Percentiles rank a stretch among this genome's conserved stretches.
These are phyloP conservation scores for Erythrocebus patas DNA, from an alignment of 2,113 vertebrate species.

Conservation along the genomic window DNA sequence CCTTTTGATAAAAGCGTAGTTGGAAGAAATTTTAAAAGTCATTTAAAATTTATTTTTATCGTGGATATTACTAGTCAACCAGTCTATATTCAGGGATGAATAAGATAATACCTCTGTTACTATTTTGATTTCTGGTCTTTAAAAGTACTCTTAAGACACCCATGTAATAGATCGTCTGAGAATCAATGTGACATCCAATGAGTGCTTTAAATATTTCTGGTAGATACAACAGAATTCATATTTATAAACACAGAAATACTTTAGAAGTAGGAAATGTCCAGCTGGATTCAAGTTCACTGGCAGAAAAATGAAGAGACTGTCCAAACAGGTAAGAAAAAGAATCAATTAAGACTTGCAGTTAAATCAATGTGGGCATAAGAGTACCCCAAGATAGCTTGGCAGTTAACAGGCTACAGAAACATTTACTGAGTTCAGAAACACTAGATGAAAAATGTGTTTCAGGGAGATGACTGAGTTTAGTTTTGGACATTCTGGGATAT, in stretches of 20 bases:
- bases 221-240: neutral
- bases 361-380: neutral
- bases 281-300: neutral
- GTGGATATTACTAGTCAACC: neutral
- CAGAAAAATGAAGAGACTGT: neutral
- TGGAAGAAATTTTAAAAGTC: slow-evolving; percentile 17
- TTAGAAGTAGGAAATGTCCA: neutral
- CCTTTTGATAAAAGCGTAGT: neutral
- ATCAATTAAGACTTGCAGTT: neutral
- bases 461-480: neutral
- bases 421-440: neutral
- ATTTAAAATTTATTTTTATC: slow-evolving; percentile 22
- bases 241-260: neutral
- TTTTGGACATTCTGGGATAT: neutral
- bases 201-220: neutral
- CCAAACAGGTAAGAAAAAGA: neutral
- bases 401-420: neutral
- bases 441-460: neutral
- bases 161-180: neutral
- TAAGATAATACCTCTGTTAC: neutral
- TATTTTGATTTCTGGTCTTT: neutral
- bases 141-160: neutral
- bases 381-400: neutral
- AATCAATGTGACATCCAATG: neutral
- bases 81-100: neutral